Percentiles rank a stretch among this genome's conserved stretches.
phyloP scores from a whole-genome alignment of 1,140 invertebrate genomes.

The Scylla paramamosain region DNA sequence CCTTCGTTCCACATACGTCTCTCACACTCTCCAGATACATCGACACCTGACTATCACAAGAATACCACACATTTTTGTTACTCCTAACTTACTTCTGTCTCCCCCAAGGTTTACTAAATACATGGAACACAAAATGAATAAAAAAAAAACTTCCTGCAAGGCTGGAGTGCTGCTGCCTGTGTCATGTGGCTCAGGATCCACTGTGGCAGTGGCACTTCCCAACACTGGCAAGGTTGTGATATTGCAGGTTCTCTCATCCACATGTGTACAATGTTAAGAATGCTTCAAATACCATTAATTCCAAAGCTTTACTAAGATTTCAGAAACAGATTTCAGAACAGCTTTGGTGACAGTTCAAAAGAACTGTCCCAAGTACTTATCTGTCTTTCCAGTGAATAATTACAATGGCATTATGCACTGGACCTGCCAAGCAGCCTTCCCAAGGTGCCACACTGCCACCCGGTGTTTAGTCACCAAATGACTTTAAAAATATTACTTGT shows the following conservation, averaged over 20 bases:
- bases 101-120: neutral
- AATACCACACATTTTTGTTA: neutral
- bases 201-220: neutral
- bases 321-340: neutral
- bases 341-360: no score
- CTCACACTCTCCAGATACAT: neutral
- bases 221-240: constrained; percentile 22
- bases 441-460: neutral
- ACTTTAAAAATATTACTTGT: neutral
- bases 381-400: neutral
- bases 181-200: no score
- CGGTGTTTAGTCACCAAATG: neutral
- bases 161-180: neutral
- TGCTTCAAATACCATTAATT: no score
- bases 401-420: neutral
- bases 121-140: neutral
- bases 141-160: neutral
- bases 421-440: neutral
- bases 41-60: neutral
- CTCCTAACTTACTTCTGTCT: neutral
- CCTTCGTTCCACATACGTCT: constrained; percentile 33
- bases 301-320: neutral
- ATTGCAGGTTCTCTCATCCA: neutral
- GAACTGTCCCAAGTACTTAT: neutral
- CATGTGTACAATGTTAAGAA: neutral